Percentiles rank a stretch among this genome's conserved stretches.
Conservation (phyloP, 2,113 vertebrate genomes). For the Chaetodon trifascialis region DNA sequence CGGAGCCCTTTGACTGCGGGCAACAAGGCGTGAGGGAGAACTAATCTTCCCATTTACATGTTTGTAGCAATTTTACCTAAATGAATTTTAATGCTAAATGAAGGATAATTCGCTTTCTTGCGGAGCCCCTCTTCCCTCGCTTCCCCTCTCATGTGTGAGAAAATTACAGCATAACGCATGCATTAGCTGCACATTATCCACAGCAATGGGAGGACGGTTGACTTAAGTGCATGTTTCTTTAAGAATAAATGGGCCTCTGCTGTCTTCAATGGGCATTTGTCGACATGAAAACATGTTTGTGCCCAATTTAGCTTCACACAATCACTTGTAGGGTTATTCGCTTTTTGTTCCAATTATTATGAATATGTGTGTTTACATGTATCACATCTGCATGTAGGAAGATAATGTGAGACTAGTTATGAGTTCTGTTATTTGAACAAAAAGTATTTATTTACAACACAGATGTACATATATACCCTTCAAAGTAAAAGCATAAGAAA, state of each 20-base stretch:
- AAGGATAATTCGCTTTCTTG: conserved; percentile 92
- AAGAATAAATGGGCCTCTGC: conserved; percentile 34
- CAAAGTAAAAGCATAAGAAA: conserved; percentile 92
- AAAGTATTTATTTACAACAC: conserved; percentile 98
- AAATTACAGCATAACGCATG: conserved; percentile 65
- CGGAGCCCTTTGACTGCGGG: conserved; percentile 94
- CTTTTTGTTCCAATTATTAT: neutral
- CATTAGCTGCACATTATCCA: conserved; percentile 76
- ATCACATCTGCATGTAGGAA: conserved; percentile 15
- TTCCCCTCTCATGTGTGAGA: conserved; percentile 47
- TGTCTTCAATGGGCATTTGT: conserved; percentile 23
- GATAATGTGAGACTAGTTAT: conserved; percentile 62
- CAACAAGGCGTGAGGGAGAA: conserved; percentile 98
- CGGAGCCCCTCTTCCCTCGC: conserved; percentile 17
- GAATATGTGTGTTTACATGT: neutral
- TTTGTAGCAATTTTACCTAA: conserved; percentile 97
- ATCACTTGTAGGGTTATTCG: neutral
- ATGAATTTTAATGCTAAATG: conserved; percentile 98
- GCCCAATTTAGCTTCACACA: conserved; percentile 6
- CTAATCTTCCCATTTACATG: conserved; percentile 97
- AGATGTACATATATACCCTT: conserved; percentile 90
- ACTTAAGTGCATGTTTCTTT: conserved; percentile 56
- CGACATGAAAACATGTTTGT: conserved; percentile 28
- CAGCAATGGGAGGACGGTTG: conserved; percentile 39
- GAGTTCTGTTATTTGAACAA: conserved; percentile 91